Evolutionary conservation across 1,140 invertebrate species (phyloP).

Genomic region (Dendroctonus valens): DNA sequence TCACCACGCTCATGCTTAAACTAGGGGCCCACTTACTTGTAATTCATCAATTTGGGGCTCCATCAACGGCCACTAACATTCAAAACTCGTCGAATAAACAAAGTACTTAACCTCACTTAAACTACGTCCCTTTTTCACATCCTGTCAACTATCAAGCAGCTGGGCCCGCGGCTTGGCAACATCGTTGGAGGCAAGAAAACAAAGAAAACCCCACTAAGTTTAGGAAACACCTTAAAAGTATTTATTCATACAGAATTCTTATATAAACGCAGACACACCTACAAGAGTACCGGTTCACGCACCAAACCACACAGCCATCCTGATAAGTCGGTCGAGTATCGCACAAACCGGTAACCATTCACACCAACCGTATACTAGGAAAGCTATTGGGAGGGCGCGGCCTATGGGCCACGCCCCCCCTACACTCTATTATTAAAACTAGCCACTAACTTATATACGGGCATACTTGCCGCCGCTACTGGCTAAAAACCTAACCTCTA

Average conservation of each 20-base stretch:
- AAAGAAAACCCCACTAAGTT: no score
- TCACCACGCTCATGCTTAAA: constrained; percentile 49
- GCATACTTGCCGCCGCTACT: not conserved
- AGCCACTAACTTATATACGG: not conserved
- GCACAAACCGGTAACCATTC: constrained; percentile 40
- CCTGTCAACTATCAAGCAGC: no score
- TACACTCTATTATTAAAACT: no score
- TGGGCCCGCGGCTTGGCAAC: no score
- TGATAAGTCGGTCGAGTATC: constrained; percentile 41
- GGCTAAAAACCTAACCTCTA: constrained; percentile 20
- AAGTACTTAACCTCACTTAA: no score
- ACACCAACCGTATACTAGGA: constrained; percentile 37
- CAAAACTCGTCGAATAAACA: no score
- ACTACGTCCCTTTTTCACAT: no score
- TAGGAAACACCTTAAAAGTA: constrained; percentile 44
- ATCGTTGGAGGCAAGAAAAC: no score
- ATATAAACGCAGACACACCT: constrained; percentile 50
- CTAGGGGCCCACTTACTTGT: not conserved
- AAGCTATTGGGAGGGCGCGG: constrained; percentile 8
- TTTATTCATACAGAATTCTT: constrained; percentile 39
- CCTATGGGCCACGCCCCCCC: no score
- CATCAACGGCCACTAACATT: no score
- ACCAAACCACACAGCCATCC: constrained; percentile 44
- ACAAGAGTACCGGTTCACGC: constrained; percentile 41
- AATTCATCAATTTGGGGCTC: no score